Evolutionary conservation across 2,113 vertebrate genomes (phyloP).

Genomic region (Etheostoma spectabile): DNA sequence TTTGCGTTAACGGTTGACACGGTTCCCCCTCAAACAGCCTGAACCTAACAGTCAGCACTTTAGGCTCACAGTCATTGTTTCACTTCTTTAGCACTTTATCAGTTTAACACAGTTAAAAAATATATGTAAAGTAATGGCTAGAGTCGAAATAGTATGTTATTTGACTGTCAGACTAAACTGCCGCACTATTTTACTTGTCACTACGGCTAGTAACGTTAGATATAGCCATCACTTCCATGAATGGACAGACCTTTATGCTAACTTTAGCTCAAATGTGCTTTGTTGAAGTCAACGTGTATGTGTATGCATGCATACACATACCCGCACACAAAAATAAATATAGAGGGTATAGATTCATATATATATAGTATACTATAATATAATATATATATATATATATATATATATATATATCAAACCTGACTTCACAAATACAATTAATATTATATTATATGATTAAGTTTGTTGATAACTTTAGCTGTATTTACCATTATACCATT

Average conservation of each 20-base stretch:
- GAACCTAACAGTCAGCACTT: conserved; percentile 3
- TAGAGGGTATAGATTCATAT: too few species aligned
- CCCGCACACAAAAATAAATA: too few species aligned
- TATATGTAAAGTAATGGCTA: background rate
- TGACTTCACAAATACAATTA: background rate
- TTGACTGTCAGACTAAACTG: background rate
- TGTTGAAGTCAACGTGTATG: too few species aligned
- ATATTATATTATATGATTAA: too few species aligned
- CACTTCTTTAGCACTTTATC: background rate
- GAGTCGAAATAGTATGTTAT: background rate
- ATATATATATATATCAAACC: too few species aligned
- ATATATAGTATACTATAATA: too few species aligned
- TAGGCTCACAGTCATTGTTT: background rate
- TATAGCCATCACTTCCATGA: conserved; percentile 24
- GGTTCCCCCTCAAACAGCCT: background rate
- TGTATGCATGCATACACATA: background rate
- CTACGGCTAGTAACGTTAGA: background rate
- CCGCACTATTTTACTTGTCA: background rate
- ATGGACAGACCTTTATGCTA: background rate
- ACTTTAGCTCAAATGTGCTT: background rate
- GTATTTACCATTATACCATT: too few species aligned
- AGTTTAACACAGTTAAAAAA: background rate
- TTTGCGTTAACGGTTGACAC: background rate
- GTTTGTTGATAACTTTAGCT: background rate
- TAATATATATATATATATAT: too few species aligned